These are phyloP conservation scores for Neotoma lepida DNA, from an alignment of 2,113 vertebrate species.

Conservation along the genomic window DNA sequence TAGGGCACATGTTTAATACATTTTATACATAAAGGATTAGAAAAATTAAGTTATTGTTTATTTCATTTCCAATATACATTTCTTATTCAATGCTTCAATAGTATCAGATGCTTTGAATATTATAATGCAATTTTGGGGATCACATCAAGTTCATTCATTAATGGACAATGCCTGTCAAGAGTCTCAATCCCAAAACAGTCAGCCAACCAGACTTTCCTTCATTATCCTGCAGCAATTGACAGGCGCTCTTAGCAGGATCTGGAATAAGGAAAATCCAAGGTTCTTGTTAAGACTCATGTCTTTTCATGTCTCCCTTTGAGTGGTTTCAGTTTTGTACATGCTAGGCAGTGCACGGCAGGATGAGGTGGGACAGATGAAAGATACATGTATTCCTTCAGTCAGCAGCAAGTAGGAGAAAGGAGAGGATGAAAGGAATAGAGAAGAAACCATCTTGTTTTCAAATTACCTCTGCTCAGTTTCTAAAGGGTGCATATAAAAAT, in stretches of 20 bases:
- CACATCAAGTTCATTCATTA: not conserved
- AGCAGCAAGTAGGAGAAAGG: not conserved
- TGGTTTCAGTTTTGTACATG: not conserved
- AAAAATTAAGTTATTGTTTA: slow-evolving; percentile 20
- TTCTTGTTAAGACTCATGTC: not conserved
- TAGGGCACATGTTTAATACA: not conserved
- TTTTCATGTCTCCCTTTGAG: not conserved
- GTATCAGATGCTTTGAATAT: slow-evolving; percentile 1
- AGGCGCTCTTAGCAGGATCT: not conserved
- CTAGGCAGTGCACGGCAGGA: not conserved
- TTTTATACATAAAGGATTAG: not conserved
- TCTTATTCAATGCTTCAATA: slow-evolving; percentile 36
- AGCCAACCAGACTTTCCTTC: not conserved
- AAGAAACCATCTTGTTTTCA: slow-evolving; percentile 1
- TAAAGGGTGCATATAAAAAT: not conserved
- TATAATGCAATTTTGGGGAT: not conserved
- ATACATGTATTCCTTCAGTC: not conserved
- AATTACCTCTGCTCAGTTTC: not conserved
- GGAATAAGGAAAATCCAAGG: not conserved
- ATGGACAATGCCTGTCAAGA: not conserved
- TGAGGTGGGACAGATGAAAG: not conserved
- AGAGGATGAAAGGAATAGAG: not conserved
- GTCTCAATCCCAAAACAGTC: not conserved
- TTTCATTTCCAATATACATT: slow-evolving; percentile 42
- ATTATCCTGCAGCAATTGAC: not conserved